A percentile compares a stretch with the other conserved stretches of the same genome.
These are phyloP conservation scores for Aphidius gifuensis DNA, from an alignment of 1,140 invertebrate genomes.

Conservation along the genomic window DNA sequence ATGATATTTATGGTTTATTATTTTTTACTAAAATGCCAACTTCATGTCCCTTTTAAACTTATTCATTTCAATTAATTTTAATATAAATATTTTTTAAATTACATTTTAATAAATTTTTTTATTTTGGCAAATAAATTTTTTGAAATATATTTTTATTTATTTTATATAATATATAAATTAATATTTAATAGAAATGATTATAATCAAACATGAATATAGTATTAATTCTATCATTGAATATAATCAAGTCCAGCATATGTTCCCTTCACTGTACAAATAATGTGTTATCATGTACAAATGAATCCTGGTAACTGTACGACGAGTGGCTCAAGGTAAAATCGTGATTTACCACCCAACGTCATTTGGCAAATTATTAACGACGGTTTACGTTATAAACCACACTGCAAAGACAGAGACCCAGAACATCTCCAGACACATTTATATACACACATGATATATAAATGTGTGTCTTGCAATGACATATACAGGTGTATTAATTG, in stretches of 20 bases:
- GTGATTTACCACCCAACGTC: conserved; percentile 28
- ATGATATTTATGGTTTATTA: conserved; percentile 7
- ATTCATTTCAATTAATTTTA: too few relatives aligned
- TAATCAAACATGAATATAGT: neutral
- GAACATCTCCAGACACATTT: neutral
- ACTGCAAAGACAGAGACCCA: conserved; percentile 5
- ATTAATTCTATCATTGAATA: conserved; percentile 2
- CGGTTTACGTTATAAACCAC: conserved; percentile 11
- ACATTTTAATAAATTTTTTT: too few relatives aligned
- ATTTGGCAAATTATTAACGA: conserved; percentile 26
- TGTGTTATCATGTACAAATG: conserved; percentile 2
- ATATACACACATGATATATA: neutral
- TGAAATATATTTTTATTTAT: too few relatives aligned
- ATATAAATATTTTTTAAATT: too few relatives aligned
- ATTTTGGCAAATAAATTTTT: too few relatives aligned
- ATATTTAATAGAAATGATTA: too few relatives aligned
- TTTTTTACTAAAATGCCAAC: neutral
- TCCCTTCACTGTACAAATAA: neutral
- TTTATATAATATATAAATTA: too few relatives aligned
- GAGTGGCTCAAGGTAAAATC: conserved; percentile 27
- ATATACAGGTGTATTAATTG: neutral
- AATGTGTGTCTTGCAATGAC: neutral
- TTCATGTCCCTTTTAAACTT: too few relatives aligned
- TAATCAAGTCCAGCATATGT: neutral
- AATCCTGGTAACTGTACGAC: conserved; percentile 13